These are phyloP conservation scores for Xerus inauris DNA, from an alignment of 2,113 vertebrate genomes.

Conservation along the genomic window DNA sequence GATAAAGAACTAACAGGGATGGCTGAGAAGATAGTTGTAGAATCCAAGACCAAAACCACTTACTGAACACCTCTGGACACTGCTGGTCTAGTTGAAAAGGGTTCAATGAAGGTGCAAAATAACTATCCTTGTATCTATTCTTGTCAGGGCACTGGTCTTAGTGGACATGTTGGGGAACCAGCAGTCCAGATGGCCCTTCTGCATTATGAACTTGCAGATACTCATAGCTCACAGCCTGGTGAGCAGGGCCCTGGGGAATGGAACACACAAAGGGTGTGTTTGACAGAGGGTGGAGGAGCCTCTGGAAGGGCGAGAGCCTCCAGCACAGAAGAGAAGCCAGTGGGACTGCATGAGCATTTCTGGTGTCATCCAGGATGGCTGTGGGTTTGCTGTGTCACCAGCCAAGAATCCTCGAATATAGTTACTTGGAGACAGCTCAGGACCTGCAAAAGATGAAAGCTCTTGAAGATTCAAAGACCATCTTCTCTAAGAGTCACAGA, in stretches of 20 bases:
- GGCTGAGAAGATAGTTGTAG: neutral
- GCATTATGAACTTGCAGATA: neutral
- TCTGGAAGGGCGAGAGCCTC: accelerated
- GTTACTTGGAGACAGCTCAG: neutral
- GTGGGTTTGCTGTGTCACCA: neutral
- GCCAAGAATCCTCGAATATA: accelerated
- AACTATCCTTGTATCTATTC: neutral
- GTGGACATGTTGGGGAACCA: neutral
- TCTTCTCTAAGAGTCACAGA: neutral
- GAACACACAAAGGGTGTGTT: neutral
- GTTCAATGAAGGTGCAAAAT: neutral
- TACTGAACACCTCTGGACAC: neutral
- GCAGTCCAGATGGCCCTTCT: neutral
- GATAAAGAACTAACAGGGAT: neutral
- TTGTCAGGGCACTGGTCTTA: neutral
- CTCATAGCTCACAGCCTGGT: neutral
- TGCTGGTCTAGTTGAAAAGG: neutral
- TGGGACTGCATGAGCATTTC: accelerated
- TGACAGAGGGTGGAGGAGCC: neutral
- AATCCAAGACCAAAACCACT: neutral
- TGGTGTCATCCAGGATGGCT: neutral
- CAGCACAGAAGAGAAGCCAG: neutral
- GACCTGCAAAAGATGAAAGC: neutral
- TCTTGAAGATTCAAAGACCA: neutral
- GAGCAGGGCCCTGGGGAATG: neutral